Percentiles rank a stretch among this genome's conserved stretches.
phyloP scores from a whole-genome alignment of 2,797 vertebrate species.

The Microctenopoma steveboyesi region DNA sequence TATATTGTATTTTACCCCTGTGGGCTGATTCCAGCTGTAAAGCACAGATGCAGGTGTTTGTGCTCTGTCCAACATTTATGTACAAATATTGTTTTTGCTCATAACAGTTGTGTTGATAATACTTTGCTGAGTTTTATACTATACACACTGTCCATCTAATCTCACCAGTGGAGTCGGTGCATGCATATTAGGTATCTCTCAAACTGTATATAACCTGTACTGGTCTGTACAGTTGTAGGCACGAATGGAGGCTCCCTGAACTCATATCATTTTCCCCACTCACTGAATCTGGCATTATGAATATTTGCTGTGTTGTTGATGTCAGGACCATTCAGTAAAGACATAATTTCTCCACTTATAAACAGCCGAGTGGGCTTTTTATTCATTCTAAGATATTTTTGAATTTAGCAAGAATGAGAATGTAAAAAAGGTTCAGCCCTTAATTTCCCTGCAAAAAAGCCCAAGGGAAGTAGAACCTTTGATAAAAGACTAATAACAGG shows the following conservation, averaged over 20 bases:
- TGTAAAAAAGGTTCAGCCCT: neutral
- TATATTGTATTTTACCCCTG: slow-evolving; percentile 18
- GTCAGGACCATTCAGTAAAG: neutral
- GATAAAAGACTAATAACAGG: neutral
- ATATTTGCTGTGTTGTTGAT: neutral
- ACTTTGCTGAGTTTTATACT: neutral
- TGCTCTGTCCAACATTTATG: neutral
- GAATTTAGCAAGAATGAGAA: neutral
- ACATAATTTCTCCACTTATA: slow-evolving; percentile 8
- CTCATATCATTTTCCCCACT: slow-evolving; percentile 7
- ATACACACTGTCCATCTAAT: neutral
- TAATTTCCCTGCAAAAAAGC: neutral
- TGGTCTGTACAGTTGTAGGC: neutral
- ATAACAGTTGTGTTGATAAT: neutral
- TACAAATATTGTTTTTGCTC: neutral
- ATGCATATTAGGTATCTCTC: neutral
- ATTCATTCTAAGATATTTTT: neutral
- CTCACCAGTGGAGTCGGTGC: neutral
- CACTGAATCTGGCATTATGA: neutral
- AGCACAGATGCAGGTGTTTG: neutral
- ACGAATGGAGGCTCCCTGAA: neutral
- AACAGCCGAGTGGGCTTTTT: slow-evolving; percentile 6
- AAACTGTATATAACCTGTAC: neutral
- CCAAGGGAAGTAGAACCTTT: neutral
- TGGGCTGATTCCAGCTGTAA: slow-evolving; percentile 19